phyloP scores from a whole-genome alignment of 1,140 invertebrate genomes.

The Aphaenogaster ashmeadi region DNA sequence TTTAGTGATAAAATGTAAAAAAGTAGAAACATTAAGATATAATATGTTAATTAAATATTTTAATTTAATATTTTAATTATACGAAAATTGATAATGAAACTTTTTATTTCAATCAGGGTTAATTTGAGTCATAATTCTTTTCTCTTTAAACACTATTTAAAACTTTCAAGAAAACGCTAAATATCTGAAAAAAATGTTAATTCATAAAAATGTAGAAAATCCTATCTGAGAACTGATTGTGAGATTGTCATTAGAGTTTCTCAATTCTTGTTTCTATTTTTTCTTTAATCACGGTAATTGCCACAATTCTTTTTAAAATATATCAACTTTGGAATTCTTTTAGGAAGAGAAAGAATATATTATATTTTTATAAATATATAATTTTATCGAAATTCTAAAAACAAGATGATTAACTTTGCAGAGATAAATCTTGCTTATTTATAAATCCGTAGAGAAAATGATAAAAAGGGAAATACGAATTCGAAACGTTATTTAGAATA shows the following conservation, averaged over 20 bases:
- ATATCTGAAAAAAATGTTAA: background rate
- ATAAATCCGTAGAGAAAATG: background rate
- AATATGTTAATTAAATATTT: background rate
- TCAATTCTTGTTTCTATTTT: too few relatives aligned
- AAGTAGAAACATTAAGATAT: background rate
- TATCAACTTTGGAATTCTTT: background rate
- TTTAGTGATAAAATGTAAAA: constrained; percentile 2
- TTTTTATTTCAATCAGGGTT: background rate
- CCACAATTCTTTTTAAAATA: background rate
- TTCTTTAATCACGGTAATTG: background rate
- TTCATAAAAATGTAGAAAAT: background rate
- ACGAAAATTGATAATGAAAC: background rate
- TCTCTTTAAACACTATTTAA: too few relatives aligned
- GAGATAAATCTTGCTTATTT: background rate
- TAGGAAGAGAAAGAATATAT: background rate
- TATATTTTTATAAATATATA: background rate
- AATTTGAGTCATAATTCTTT: background rate
- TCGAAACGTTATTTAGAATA: background rate
- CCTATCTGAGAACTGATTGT: too few relatives aligned
- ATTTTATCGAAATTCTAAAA: background rate
- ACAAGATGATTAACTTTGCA: background rate
- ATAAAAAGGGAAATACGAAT: background rate
- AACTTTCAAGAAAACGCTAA: background rate
- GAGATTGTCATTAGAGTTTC: too few relatives aligned
- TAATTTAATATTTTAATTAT: background rate